Evolutionary conservation across 2,113 vertebrate genomes (phyloP).

Genomic region (Rhabdornis inornatus): DNA sequence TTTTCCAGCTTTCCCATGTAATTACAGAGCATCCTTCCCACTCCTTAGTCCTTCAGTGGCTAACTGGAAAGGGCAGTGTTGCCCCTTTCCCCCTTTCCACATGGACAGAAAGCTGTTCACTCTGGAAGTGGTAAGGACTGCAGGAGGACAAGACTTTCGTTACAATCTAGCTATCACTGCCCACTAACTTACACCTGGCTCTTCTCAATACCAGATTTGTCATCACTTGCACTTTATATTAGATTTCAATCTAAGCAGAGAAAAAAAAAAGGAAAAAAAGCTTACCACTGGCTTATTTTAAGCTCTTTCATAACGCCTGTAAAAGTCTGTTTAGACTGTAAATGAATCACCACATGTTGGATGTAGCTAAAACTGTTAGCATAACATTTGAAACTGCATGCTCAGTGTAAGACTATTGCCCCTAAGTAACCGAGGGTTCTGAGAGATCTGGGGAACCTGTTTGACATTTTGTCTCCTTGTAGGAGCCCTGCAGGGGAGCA

Average conservation of each 20-base stretch:
- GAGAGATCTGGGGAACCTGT: neutral
- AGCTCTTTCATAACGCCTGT: neutral
- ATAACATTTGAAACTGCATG: neutral
- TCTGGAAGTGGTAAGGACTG: neutral
- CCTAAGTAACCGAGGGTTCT: accelerated
- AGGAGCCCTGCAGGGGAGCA: neutral
- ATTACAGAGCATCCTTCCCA: neutral
- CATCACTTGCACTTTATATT: neutral
- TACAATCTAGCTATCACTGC: neutral
- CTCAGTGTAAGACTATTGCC: neutral
- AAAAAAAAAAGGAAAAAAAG: neutral
- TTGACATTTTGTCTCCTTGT: neutral
- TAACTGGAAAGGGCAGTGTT: neutral
- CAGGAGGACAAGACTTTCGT: neutral
- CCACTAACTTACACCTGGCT: neutral
- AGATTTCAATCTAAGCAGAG: neutral
- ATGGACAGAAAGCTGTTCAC: neutral
- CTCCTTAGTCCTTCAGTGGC: neutral
- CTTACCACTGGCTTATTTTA: neutral
- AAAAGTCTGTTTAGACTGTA: neutral
- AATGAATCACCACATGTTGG: neutral
- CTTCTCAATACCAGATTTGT: neutral
- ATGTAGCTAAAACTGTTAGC: neutral
- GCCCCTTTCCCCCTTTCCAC: neutral
- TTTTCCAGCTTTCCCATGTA: neutral